phyloP scores from a whole-genome alignment of 2,888 invertebrate genomes.

The Ornithoptera alexandrae region DNA sequence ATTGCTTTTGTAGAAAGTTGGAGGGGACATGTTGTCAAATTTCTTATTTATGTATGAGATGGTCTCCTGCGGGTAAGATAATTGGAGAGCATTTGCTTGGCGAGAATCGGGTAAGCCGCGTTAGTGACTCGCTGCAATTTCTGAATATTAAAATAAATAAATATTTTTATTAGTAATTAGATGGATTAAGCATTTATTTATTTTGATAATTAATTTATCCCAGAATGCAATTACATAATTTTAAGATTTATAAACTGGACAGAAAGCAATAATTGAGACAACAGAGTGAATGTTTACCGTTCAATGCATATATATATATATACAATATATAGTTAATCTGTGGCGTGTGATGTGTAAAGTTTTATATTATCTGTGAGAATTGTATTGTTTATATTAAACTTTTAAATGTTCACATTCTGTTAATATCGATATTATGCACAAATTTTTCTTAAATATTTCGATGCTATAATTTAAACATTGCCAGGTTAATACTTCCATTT shows the following conservation, averaged over 20 bases:
- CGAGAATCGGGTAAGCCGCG: neutral
- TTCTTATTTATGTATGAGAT: too few species aligned
- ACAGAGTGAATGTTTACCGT: neutral
- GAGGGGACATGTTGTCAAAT: neutral
- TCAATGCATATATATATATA: conserved; percentile 7
- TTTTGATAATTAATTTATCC: conserved; percentile 28
- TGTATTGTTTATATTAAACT: conserved; percentile 28
- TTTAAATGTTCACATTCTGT: conserved; percentile 1
- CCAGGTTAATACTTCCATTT: conserved; percentile 47
- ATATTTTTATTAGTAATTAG: conserved; percentile 27
- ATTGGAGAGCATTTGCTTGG: conserved; percentile 10
- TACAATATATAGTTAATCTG: neutral
- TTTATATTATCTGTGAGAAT: conserved; percentile 8
- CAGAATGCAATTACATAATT: conserved; percentile 27
- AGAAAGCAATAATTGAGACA: conserved; percentile 27
- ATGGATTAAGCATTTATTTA: conserved; percentile 29
- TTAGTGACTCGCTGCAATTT: conserved; percentile 17
- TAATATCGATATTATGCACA: conserved; percentile 33
- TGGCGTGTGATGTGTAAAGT: conserved; percentile 16
- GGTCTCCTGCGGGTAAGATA: conserved; percentile 11
- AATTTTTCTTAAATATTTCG: conserved; percentile 35
- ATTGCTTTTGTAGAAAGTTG: too few species aligned
- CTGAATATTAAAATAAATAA: conserved; percentile 14
- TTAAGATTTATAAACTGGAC: conserved; percentile 10
- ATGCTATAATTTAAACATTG: conserved; percentile 46